Evolutionary conservation across 2,113 vertebrate genomes (phyloP).

Genomic region (Mastomys coucha): DNA sequence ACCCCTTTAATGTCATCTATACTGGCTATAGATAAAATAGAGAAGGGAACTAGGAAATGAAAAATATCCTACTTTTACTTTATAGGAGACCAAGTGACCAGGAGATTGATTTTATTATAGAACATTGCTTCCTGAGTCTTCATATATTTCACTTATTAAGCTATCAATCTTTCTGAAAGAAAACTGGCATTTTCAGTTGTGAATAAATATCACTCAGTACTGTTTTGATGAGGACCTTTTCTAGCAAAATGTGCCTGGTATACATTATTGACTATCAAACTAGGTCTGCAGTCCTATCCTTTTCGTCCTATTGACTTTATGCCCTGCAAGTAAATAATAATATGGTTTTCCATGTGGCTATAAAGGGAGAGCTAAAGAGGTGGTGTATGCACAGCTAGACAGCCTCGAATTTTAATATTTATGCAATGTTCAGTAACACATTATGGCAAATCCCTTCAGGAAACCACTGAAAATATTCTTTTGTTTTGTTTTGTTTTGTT

Average conservation of each 20-base stretch:
- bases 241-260: not conserved
- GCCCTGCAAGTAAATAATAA: constrained; percentile 24
- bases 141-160: not conserved
- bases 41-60: not conserved
- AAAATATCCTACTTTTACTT: constrained; percentile 15
- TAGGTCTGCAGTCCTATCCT: not conserved
- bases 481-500: not conserved
- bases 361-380: not conserved
- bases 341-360: not conserved
- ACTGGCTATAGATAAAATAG: not conserved
- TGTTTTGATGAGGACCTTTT: not conserved
- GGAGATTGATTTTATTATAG: not conserved
- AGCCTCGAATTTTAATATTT: not conserved
- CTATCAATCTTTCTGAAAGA: not conserved
- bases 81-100: constrained; percentile 26
- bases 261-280: not conserved
- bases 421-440: not conserved
- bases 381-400: not conserved
- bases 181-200: not conserved
- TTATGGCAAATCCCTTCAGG: not conserved
- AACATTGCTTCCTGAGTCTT: not conserved
- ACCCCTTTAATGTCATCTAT: not conserved
- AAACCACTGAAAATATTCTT: not conserved
- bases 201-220: not conserved
- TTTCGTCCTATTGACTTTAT: constrained; percentile 1